Evolutionary conservation across 2,797 vertebrate species (phyloP), one percentile per base, ranked within the genome.

Genomic region (Rhinatrema bivittatum): DNA sequence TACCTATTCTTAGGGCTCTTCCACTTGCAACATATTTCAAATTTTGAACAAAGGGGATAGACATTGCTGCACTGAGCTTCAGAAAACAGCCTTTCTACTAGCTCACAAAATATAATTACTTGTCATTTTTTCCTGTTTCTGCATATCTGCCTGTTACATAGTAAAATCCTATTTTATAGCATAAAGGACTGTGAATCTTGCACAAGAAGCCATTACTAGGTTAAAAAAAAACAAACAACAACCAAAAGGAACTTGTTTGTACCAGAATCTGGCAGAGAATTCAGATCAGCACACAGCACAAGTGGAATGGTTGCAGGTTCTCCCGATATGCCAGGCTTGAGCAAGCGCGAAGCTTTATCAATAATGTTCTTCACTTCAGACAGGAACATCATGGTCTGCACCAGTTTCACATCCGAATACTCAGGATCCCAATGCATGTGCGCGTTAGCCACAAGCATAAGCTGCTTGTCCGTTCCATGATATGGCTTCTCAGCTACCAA

Each of bases 361-460:
- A 97, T 93, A 30, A 98, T 97, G 74, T 88, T 96, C 77, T 96
- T 97, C 64, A 97, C 92, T 69, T 98, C 94, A 0, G 94, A 98
- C 59, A 98, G 82, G 78, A 98, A 98, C 94, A 98, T 98, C 93
- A 98, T 97, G 52, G 94, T 98, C 66, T 98, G 94, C 44, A 98
- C 91, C 68, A 98, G 77, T 68, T 98, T 98, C 43, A 98, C 94
- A 48, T 98, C 93, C 24, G 93, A 97, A 70, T 93, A 97, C 32
- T 98, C 94, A 2, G 94, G 94, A 66, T 98, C 94, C 94, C 94
- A 98, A 81, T 98, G 94, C 93, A 98, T 98, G 59, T 98, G 94
- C 42, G 94, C 94, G 53, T 98, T 98, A 60, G 94, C 94, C 58
- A 98, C 83, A 46, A 98, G 84, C 50, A 97, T 80, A 50, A 97